phyloP scores from a whole-genome alignment of 1,140 invertebrate species.

The Aphelinus certus region DNA sequence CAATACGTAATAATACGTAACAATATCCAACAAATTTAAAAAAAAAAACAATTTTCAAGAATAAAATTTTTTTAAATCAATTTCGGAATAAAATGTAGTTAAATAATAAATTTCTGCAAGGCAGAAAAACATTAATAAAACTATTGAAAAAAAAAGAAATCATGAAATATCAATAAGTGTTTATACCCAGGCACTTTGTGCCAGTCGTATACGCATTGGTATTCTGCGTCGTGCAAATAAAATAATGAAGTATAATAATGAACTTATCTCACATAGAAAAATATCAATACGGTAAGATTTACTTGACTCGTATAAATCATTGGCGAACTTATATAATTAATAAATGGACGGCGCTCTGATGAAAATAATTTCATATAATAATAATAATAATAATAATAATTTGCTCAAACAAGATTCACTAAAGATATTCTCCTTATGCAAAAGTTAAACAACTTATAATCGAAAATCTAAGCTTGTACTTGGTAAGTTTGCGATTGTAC shows the following conservation, averaged over 20 bases:
- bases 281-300: conserved; percentile 46
- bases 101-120: no score
- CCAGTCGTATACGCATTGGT: conserved; percentile 37
- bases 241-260: no score
- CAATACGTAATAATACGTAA: no score
- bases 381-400: conserved; percentile 3
- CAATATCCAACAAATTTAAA: no score
- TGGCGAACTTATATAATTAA: conserved; percentile 50
- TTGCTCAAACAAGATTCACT: background rate
- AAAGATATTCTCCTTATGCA: background rate
- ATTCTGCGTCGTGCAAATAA: background rate
- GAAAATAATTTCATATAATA: conserved; percentile 16
- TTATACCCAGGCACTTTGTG: conserved; percentile 45
- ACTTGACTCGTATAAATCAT: conserved; percentile 11
- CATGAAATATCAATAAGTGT: conserved; percentile 31
- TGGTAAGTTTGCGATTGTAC: conserved; percentile 23
- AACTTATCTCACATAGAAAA: conserved; percentile 35
- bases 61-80: no score
- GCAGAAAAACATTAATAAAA: no score
- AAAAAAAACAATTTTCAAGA: no score
- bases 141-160: conserved; percentile 39
- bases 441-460: conserved; percentile 46
- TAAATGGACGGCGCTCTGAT: conserved; percentile 61
- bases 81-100: no score
- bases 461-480: conserved; percentile 46